Percentiles rank a stretch among this genome's conserved stretches.
phyloP scores from a whole-genome alignment of 1,140 invertebrate genomes.

The Dreissena polymorpha region DNA sequence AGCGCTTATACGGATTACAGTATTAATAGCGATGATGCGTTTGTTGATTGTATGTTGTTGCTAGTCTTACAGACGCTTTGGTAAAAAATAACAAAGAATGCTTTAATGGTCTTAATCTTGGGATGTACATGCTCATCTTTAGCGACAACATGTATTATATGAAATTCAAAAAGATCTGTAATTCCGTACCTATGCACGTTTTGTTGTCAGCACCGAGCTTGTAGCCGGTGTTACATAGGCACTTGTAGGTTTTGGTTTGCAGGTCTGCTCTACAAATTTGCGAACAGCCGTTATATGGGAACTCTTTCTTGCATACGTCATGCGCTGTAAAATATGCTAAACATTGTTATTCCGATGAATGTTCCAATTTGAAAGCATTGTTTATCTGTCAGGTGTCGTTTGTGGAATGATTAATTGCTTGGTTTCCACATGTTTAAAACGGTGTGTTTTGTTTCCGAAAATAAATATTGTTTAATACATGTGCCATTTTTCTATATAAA shows the following conservation, averaged over 20 bases:
- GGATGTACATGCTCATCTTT: not conserved
- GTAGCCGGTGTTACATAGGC: slow-evolving; percentile 31
- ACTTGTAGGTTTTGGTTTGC: not conserved
- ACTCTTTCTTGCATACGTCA: slow-evolving; percentile 23
- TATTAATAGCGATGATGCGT: not conserved
- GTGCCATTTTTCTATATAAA: not conserved
- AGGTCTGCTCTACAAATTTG: slow-evolving; percentile 22
- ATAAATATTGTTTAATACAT: not conserved
- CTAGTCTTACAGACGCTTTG: not conserved
- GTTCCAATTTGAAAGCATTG: too few relatives aligned
- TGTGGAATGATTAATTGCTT: not conserved
- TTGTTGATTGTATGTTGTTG: too few relatives aligned
- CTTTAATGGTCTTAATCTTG: not conserved
- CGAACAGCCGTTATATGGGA: slow-evolving; percentile 31
- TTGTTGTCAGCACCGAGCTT: slow-evolving; percentile 42
- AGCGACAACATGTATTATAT: not conserved
- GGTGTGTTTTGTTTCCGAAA: not conserved
- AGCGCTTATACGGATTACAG: not conserved
- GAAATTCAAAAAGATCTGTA: not conserved
- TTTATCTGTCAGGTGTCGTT: not conserved
- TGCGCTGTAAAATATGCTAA: slow-evolving; percentile 8
- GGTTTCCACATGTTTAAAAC: not conserved
- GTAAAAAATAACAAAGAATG: not conserved
- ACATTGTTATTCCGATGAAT: not conserved
- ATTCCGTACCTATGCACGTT: slow-evolving; percentile 40